Evolutionary conservation across 2,888 invertebrate genomes (phyloP), one percentile per base, ranked within the genome.

Genomic region (Gasteruption jaculator): DNA sequence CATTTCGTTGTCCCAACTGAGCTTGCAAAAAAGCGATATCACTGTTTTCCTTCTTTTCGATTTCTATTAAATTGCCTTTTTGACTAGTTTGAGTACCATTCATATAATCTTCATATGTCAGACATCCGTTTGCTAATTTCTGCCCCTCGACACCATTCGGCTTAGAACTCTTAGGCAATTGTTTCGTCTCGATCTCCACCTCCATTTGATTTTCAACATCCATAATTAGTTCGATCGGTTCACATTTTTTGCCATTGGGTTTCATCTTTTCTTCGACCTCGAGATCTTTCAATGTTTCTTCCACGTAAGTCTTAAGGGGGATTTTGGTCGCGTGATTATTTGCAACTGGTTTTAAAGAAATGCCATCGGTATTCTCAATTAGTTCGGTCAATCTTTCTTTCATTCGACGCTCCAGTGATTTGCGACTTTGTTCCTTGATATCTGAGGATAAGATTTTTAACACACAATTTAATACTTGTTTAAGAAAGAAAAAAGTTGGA

Each of bases 81-180:
- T 42, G 48, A 30, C 21, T 31, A 21, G 31, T 37, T 12, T 42
- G 45, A 19, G 34, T 12, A n/a, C 55, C 54, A 16, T 55, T 58
- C 54, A 66, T 60, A 26, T 66, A 69, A 29, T 68, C 64, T 8
- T 68, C 64, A 29, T 65, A 68, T 25, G 46, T 57, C 22, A 67
- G 37, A 2, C n/a, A n/a, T n/a, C n/a, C n/a, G n/a, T n/a, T n/a
- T n/a, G n/a, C n/a, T 24, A n/a, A 24, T 24, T n/a, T 24, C n/a
- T n/a, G 24, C 24, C n/a, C n/a, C n/a, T n/a, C n/a, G n/a, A n/a
- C n/a, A n/a, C n/a, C n/a, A n/a, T n/a, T n/a, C n/a, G n/a, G n/a
- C n/a, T n/a, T n/a, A n/a, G n/a, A n/a, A n/a, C n/a, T n/a, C n/a
- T n/a, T n/a, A n/a, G n/a, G n/a, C n/a, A n/a, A n/a, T 24, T 24